Evolutionary conservation across 2,888 invertebrate genomes (phyloP).

Genomic region (Sipha maydis): DNA sequence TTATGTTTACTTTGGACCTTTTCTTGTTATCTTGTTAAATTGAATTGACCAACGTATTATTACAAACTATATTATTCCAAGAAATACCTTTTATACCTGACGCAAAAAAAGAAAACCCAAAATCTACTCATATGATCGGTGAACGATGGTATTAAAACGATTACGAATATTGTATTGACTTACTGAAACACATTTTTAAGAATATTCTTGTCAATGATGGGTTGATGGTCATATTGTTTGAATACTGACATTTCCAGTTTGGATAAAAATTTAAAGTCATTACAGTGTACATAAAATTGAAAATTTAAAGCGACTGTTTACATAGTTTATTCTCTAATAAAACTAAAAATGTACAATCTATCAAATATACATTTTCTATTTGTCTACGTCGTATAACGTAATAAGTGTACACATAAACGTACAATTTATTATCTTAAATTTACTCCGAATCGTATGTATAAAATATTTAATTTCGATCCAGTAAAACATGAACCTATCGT

Average conservation of each 20-base stretch:
- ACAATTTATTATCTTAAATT: slow-evolving; percentile 21
- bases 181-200: neutral
- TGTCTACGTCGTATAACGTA: neutral
- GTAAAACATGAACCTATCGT: neutral
- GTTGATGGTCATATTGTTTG: too few species aligned
- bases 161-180: neutral
- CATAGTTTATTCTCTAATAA: neutral
- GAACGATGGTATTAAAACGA: too few species aligned
- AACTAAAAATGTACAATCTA: neutral
- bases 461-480: slow-evolving; percentile 24
- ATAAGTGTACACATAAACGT: neutral
- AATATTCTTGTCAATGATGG: neutral
- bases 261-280: too few species aligned
- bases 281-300: neutral
- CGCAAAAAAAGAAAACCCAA: too few species aligned
- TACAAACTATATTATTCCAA: too few species aligned
- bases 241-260: too few species aligned
- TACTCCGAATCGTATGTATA: slow-evolving; percentile 8
- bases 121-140: too few species aligned
- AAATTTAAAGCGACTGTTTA: neutral
- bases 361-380: slow-evolving; percentile 40
- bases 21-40: too few species aligned
- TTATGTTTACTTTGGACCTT: too few species aligned
- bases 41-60: too few species aligned
- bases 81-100: too few species aligned